Evolutionary conservation across 2,113 vertebrate genomes (phyloP).

Genomic region (Trachemys scripta): DNA sequence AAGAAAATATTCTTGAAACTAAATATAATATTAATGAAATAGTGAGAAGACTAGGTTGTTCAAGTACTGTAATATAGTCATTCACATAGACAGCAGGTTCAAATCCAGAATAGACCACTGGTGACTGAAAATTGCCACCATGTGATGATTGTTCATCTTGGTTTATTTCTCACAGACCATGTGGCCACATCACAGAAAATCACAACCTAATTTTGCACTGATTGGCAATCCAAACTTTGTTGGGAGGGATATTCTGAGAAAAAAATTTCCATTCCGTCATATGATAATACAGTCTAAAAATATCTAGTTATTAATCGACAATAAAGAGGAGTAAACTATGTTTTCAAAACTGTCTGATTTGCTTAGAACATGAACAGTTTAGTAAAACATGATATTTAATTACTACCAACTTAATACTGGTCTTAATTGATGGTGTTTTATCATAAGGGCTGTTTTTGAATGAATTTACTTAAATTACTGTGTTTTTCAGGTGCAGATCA

Average conservation of each 20-base stretch:
- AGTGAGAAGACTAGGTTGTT: background rate
- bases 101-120: background rate
- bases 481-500: conserved; percentile 89
- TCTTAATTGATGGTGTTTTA: background rate
- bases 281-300: background rate
- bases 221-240: background rate
- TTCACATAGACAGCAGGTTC: background rate
- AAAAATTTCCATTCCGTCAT: background rate
- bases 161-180: background rate
- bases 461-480: background rate
- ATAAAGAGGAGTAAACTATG: background rate
- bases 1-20: background rate
- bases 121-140: background rate
- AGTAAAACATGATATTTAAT: background rate
- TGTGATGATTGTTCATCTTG: background rate
- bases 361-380: background rate
- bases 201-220: background rate
- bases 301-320: background rate
- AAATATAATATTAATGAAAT: background rate
- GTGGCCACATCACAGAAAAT: background rate
- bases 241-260: background rate
- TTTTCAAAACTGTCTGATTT: background rate
- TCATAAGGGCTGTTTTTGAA: background rate
- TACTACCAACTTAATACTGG: background rate
- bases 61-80: background rate